Evolutionary conservation across 2,113 vertebrate species (phyloP), one percentile per base, ranked within the genome.

Genomic region (Electrona antarctica): DNA sequence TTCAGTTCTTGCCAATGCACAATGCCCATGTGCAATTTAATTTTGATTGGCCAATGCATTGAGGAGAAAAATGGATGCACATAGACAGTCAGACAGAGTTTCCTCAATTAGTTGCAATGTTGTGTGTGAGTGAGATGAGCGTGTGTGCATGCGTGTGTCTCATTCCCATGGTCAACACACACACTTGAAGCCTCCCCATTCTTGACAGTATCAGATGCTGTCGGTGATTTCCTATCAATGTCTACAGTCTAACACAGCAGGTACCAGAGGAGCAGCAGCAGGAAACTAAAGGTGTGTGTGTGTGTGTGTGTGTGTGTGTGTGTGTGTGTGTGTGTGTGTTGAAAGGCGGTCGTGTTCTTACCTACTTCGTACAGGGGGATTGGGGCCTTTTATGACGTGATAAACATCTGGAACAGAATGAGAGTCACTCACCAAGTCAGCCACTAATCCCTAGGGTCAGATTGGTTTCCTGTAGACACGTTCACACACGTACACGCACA

Each of bases 331-430:
- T 47, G 29, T 76, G 55, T 64, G 79, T 78, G 60, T 71, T 77
- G 76, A 87, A 75, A 82, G 71, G 71, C 72, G 74, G 41, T 76
- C 84, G 76, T 88, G 81, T 83, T 83, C 60, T 49, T 80, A 74
- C 76, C 73, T 81, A 73, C 71, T 81, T 76, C 75, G 71, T 51
- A 64, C 76, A 45, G 60, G 61, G 54, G 67, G 59, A 64, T 74
- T 12, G 64, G 59, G 70, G 80, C 69, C 33, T 72, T 86, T 84
- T 83, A 85, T 87, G 82, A 87, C 33, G 67, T 80, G 85, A 89
- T 83, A 87, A 90, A 91, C 88, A 90, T 90, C 84, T 89, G 88
- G 80, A 89, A 81, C 82, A 82, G 81, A 74, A 85, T 65, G 56
- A 82, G 64, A 80, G 71, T 79, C 78, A 77, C 82, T 87, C 67